Percentiles rank a stretch among this genome's conserved stretches.
Conservation (phyloP, 2,888 invertebrate species). For the Lasioglossum oenotherae region DNA sequence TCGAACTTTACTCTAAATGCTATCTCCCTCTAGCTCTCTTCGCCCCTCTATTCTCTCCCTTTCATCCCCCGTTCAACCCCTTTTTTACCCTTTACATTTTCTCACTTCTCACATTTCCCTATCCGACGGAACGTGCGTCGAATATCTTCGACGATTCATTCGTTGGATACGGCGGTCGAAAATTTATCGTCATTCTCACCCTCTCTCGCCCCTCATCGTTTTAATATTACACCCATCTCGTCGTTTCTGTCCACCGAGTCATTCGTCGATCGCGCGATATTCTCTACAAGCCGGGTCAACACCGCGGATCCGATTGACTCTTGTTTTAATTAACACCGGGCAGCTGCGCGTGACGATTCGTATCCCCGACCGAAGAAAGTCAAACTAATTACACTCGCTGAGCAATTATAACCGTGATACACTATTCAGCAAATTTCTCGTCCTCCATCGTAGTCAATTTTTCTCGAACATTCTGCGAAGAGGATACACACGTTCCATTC, state of each 20-base stretch:
- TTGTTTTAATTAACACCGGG: neutral
- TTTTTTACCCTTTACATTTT: slow-evolving; percentile 16
- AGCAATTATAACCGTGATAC: neutral
- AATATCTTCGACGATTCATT: slow-evolving; percentile 38
- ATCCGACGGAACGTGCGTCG: slow-evolving; percentile 36
- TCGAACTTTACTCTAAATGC: slow-evolving; percentile 34
- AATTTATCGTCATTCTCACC: slow-evolving; percentile 14
- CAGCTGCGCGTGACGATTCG: neutral
- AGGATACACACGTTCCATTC: neutral
- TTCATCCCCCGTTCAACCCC: neutral
- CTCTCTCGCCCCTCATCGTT: neutral
- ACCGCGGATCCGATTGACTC: neutral
- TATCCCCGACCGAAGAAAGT: neutral
- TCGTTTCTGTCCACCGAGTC: neutral
- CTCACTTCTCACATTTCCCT: slow-evolving; percentile 31
- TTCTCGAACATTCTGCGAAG: neutral
- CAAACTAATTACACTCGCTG: neutral
- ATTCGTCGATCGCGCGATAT: neutral
- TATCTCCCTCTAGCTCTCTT: neutral
- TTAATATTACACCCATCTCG: neutral
- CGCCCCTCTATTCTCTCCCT: neutral
- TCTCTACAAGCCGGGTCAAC: neutral
- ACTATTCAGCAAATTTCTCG: neutral
- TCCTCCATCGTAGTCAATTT: neutral
- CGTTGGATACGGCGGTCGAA: neutral